Base-by-base conservation (phyloP, 2,888 invertebrate species). In the Sphaeridia pumilis region DNA sequence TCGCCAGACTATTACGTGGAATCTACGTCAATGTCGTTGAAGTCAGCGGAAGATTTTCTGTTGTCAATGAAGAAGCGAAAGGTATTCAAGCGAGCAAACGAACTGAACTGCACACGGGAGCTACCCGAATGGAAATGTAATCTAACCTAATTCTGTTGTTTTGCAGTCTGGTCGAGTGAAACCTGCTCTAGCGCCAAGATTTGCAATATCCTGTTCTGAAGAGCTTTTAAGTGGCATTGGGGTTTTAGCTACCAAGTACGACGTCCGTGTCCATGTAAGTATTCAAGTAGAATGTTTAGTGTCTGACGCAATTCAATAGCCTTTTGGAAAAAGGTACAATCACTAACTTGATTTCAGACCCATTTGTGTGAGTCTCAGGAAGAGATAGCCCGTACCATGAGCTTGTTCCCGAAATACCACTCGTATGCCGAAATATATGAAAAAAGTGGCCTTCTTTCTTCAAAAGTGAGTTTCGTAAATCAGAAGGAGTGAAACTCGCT, bases 341-440 rank as follows among this genome's bases (percentile, higher is more conserved):
- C 2, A 34, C 10, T 45, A 34, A n/a, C 14, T 31, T 21, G 20
- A 35, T 25, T 10, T n/a, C 71, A 90, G 85, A 87, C 83, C 49
- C 92, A 93, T 67, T 78, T 92, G 54, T 84, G 86, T 21, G 92
- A 93, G 72, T 88, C 83, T 67, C 58, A 72, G 22, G 74, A 78
- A 3, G 92, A 93, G 75, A 74, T 87, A 48, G 71, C 77, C 57
- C 73, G 76, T 66, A 84, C 87, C 0, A 70, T 76, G 55, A 66
- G 76, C 43, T 67, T 74, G 1, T 81, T 76, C 66, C 78, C 78
- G 2, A 69, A 73, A 0, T 73, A 73, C 53, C 71, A 74, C 43
- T 75, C 74, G 26, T 93, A 92, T 69, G 77, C 83, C 0, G 75
- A 80, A 53, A 83, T 87, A n/a, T 92, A 92, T 69, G 79, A 87